Evolutionary conservation across 1,140 invertebrate species (phyloP).

Genomic region (Caerostris extrusa): DNA sequence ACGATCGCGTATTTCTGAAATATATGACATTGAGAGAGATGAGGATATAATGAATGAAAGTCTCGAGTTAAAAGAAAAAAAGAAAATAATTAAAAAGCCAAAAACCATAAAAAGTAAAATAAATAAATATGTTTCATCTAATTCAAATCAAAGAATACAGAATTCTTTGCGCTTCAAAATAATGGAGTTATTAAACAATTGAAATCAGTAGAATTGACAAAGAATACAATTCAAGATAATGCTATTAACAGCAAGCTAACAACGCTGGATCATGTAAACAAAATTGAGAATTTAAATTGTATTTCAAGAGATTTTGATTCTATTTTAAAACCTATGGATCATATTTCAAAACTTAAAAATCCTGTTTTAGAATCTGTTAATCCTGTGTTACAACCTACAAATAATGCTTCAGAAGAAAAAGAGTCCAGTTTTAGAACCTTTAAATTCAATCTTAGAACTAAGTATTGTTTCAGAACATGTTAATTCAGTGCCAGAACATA

Average conservation of each 20-base stretch:
- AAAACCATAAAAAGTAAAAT: background rate
- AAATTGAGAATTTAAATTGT: background rate
- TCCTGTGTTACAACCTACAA: background rate
- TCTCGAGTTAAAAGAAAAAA: background rate
- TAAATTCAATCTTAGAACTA: too few species aligned
- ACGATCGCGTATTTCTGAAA: background rate
- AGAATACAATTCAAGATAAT: too few species aligned
- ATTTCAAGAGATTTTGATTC: background rate
- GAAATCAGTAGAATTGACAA: too few species aligned
- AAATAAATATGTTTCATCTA: background rate
- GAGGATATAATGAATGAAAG: slow-evolving; percentile 4
- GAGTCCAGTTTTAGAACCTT: background rate
- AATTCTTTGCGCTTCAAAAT: background rate
- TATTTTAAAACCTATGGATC: background rate
- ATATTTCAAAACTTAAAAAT: background rate
- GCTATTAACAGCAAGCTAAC: background rate
- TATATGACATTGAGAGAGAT: slow-evolving; percentile 40
- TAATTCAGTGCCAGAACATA: background rate
- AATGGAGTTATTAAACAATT: background rate
- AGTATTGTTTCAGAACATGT: background rate
- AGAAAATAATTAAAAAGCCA: background rate
- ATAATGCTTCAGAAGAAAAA: too few species aligned
- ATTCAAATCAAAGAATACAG: background rate
- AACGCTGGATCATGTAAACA: background rate
- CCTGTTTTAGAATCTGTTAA: background rate